Percentiles rank a stretch among this genome's conserved stretches.
Evolutionary conservation across 2,888 invertebrate genomes (phyloP).

Genomic region (Dorcus hopei): DNA sequence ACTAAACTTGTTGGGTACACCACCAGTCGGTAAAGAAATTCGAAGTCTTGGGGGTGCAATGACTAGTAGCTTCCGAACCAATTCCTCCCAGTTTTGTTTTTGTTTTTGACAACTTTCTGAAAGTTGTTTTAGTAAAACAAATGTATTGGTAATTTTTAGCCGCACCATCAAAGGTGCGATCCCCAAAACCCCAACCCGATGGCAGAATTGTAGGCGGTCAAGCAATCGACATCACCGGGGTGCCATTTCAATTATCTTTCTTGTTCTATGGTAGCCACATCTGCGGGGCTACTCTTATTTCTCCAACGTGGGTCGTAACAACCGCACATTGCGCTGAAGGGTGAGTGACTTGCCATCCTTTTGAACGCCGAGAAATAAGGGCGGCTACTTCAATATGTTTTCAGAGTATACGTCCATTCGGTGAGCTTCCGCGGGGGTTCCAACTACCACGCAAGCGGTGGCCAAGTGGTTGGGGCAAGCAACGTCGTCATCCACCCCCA

Average conservation of each 20-base stretch:
- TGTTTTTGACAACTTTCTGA: no score
- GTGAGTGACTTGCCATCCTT: background rate
- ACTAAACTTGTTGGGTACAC: no score
- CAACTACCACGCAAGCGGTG: slow-evolving; percentile 5
- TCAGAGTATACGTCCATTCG: no score
- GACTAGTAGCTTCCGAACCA: no score
- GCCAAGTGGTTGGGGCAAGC: slow-evolving; percentile 4
- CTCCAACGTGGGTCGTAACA: slow-evolving; percentile 1
- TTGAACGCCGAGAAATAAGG: background rate
- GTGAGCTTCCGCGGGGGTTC: slow-evolving; percentile 8
- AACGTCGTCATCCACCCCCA: slow-evolving; percentile 4
- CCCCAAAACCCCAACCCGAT: slow-evolving; percentile 1
- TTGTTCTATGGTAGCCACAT: slow-evolving; percentile 2
- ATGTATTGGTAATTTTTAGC: background rate
- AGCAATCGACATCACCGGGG: slow-evolving; percentile 8
- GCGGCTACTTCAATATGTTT: no score
- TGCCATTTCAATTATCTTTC: slow-evolving; percentile 8
- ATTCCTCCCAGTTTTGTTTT: no score
- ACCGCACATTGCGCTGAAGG: slow-evolving; percentile 6
- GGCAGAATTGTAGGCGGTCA: slow-evolving; percentile 10
- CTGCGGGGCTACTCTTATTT: slow-evolving; percentile 9
- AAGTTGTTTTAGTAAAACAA: background rate
- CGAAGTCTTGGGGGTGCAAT: no score
- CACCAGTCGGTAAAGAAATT: no score
- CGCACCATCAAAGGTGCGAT: no score